These are phyloP conservation scores for Xiphophorus hellerii DNA, from an alignment of 2,113 vertebrate species.

Conservation along the genomic window DNA sequence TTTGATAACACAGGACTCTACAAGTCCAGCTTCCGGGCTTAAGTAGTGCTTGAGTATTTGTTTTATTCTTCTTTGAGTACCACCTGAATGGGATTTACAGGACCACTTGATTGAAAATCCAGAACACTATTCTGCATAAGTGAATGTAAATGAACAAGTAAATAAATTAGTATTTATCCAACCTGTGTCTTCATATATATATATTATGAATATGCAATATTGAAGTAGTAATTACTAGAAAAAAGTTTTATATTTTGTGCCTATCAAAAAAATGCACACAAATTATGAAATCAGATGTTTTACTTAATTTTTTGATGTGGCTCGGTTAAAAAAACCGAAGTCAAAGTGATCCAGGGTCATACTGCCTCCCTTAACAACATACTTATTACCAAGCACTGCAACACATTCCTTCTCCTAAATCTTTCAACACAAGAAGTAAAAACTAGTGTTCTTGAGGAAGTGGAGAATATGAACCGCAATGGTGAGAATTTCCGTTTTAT, in stretches of 20 bases:
- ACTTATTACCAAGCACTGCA: slow-evolving; percentile 3
- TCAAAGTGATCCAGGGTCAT: background rate
- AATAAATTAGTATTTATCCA: too few species aligned
- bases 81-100: slow-evolving; percentile 17
- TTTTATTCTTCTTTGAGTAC: background rate
- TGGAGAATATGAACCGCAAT: slow-evolving; percentile 43
- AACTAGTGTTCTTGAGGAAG: slow-evolving; percentile 13
- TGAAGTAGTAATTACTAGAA: too few species aligned
- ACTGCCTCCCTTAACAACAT: background rate
- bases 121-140: too few species aligned
- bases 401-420: slow-evolving; percentile 35
- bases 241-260: too few species aligned
- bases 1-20: too few species aligned
- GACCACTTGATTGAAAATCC: slow-evolving; percentile 2
- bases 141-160: too few species aligned
- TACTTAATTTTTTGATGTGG: too few species aligned
- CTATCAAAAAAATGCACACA: too few species aligned
- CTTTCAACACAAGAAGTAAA: slow-evolving; percentile 40
- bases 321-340: background rate
- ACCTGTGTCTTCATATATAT: too few species aligned
- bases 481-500: slow-evolving; percentile 55
- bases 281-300: too few species aligned
- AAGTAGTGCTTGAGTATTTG: slow-evolving; percentile 5
- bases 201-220: too few species aligned
- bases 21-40: background rate